Conservation (phyloP, 1,140 invertebrate genomes). For the Nilaparvata lugens region DNA sequence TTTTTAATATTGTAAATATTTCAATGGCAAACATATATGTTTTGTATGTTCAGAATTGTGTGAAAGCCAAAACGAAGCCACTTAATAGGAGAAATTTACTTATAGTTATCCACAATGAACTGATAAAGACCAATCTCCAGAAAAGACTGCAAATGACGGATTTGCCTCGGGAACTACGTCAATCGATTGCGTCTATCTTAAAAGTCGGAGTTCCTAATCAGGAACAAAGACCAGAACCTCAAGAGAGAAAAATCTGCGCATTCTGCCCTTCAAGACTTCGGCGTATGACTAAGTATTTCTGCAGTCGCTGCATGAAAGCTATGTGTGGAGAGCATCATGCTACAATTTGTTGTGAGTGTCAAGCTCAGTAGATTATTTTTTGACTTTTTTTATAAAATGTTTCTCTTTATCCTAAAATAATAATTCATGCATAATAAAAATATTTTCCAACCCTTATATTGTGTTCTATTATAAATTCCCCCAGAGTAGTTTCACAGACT, state of each 20-base stretch:
- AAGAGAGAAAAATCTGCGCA: neutral
- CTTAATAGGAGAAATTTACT: neutral
- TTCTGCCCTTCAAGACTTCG: neutral
- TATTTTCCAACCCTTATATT: neutral
- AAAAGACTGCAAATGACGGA: neutral
- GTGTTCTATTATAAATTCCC: neutral
- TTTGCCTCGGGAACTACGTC: neutral
- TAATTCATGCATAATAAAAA: neutral
- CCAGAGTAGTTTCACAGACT: neutral
- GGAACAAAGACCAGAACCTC: neutral
- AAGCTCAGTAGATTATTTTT: neutral
- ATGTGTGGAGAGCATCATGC: neutral
- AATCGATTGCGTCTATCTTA: neutral
- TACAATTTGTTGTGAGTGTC: neutral
- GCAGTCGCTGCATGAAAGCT: neutral
- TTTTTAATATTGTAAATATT: conserved; percentile 27
- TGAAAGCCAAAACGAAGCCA: neutral
- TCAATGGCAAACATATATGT: conserved; percentile 14
- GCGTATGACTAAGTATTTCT: neutral
- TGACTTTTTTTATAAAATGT: neutral
- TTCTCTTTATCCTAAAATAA: neutral
- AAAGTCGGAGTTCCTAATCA: neutral
- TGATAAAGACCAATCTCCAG: neutral
- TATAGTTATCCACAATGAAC: neutral
- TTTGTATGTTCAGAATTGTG: neutral